A percentile compares a stretch with the other conserved stretches of the same genome.
These are phyloP conservation scores for Phyllotis vaccarum DNA, from an alignment of 2,797 vertebrate species.

Conservation along the genomic window DNA sequence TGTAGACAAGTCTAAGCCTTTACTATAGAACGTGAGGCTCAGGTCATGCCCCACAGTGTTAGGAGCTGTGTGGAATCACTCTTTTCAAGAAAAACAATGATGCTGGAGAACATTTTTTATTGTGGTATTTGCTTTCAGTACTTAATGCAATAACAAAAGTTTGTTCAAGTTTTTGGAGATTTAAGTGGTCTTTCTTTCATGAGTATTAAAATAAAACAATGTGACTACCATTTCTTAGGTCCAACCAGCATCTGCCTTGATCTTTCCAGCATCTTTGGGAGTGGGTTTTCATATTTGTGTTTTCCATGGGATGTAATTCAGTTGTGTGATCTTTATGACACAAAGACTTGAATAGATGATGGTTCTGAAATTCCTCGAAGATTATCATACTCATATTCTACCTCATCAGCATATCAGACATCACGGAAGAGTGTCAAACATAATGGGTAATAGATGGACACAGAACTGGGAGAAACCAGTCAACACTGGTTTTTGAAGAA, in stretches of 20 bases:
- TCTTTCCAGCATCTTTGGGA: not conserved
- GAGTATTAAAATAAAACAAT: slow-evolving; percentile 8
- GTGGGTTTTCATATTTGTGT: not conserved
- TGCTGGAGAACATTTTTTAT: not conserved
- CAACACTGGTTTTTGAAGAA: not conserved
- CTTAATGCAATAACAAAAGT: not conserved
- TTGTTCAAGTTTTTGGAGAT: not conserved
- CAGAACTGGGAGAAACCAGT: not conserved
- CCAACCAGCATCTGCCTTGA: not conserved
- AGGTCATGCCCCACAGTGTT: not conserved
- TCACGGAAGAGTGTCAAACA: not conserved
- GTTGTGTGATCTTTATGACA: not conserved
- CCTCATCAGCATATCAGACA: not conserved
- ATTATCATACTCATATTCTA: not conserved
- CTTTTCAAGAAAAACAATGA: not conserved
- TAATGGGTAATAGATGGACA: not conserved
- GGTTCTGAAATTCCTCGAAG: not conserved
- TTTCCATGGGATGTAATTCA: not conserved
- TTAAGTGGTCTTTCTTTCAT: not conserved
- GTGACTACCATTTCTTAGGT: not conserved
- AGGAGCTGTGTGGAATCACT: not conserved
- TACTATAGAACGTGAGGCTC: not conserved
- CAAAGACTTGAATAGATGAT: not conserved
- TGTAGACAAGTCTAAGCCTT: too few relatives aligned
- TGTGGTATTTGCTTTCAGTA: not conserved